phyloP scores from a whole-genome alignment of 2,888 invertebrate species.

The Chloromyia formosa region DNA sequence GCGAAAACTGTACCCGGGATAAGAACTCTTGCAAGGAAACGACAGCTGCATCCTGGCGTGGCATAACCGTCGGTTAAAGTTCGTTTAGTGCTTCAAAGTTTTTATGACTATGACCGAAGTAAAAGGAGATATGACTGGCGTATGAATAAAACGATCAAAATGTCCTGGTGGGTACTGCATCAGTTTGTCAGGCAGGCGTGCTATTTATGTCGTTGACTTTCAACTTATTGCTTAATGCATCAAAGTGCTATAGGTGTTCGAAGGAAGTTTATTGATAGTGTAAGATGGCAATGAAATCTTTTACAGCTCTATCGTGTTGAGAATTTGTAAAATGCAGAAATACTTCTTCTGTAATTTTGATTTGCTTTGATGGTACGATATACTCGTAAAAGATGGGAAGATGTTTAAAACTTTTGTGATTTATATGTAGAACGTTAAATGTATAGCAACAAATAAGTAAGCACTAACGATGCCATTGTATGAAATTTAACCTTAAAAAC shows the following conservation, averaged over 20 bases:
- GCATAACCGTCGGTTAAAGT: constrained; percentile 12
- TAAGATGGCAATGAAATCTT: constrained; percentile 4
- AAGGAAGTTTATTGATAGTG: constrained; percentile 15
- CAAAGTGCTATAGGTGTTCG: constrained; percentile 11
- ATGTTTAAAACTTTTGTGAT: too few relatives aligned
- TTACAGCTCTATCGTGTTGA: neutral
- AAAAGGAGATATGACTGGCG: constrained; percentile 29
- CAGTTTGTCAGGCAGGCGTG: neutral
- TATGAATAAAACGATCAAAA: constrained; percentile 36
- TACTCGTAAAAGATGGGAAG: too few relatives aligned
- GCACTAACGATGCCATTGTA: too few relatives aligned
- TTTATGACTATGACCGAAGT: constrained; percentile 31
- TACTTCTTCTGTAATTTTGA: too few relatives aligned
- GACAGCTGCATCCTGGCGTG: constrained; percentile 16
- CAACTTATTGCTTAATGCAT: constrained; percentile 16
- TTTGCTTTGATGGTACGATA: too few relatives aligned
- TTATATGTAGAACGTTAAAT: too few relatives aligned
- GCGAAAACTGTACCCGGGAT: neutral
- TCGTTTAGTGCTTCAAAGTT: constrained; percentile 33
- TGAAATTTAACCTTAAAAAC: too few relatives aligned
- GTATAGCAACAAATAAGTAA: too few relatives aligned
- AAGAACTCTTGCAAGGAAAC: constrained; percentile 10
- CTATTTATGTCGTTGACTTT: constrained; percentile 19
- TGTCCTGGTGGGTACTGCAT: constrained; percentile 8
- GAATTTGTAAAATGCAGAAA: constrained; percentile 13